Conservation (phyloP, 2,888 invertebrate species). For the Ligdia adustata region DNA sequence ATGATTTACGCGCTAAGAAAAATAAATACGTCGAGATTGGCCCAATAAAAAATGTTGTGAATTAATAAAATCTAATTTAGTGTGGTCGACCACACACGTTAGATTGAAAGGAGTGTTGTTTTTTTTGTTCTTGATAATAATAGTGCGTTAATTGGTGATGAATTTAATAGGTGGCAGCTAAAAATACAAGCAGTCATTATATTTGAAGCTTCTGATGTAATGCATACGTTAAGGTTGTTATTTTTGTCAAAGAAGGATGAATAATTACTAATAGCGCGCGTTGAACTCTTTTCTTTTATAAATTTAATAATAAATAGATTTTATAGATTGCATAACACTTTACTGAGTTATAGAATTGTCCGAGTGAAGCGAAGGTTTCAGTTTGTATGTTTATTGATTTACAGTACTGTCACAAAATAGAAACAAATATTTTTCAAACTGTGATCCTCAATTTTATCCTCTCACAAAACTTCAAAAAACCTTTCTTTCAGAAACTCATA, state of each 20-base stretch:
- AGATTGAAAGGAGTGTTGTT: conserved; percentile 40
- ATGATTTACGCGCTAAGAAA: conserved; percentile 66
- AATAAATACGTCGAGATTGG: conserved; percentile 59
- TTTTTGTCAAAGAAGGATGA: too few relatives aligned
- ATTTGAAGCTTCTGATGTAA: conserved; percentile 12
- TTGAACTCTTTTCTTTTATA: neutral
- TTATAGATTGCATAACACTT: too few relatives aligned
- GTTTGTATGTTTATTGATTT: too few relatives aligned
- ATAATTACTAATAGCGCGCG: neutral
- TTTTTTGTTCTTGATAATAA: conserved; percentile 34
- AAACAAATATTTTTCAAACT: too few relatives aligned
- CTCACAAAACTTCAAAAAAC: too few relatives aligned
- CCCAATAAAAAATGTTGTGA: conserved; percentile 57
- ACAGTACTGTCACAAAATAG: too few relatives aligned
- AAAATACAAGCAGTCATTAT: conserved; percentile 28
- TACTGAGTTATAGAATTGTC: too few relatives aligned
- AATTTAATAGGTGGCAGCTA: conserved; percentile 36
- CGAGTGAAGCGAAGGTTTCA: too few relatives aligned
- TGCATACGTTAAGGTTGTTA: neutral
- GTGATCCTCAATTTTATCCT: too few relatives aligned
- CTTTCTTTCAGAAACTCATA: too few relatives aligned
- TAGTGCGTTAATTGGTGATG: conserved; percentile 42
- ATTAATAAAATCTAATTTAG: conserved; percentile 61
- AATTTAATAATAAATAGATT: too few relatives aligned
- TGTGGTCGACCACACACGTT: conserved; percentile 62